phyloP scores from a whole-genome alignment of 2,888 invertebrate genomes.

The Thyatira batis region DNA sequence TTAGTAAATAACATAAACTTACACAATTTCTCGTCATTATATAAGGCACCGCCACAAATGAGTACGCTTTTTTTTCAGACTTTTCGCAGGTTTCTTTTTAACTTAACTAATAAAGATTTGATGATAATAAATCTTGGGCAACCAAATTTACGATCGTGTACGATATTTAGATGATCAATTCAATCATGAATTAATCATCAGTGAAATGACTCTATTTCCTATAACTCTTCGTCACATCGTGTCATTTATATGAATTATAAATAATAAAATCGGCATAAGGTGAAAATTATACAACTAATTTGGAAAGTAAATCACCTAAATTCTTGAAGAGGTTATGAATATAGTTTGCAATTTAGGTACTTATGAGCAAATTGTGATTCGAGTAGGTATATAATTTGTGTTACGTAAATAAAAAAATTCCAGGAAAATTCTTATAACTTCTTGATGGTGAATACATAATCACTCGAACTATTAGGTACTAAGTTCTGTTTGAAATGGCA shows the following conservation, averaged over 20 bases:
- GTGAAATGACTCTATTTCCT: background rate
- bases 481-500: conserved; percentile 6
- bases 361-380: no score
- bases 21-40: background rate
- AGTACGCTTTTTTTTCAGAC: background rate
- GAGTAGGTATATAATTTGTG: background rate
- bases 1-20: background rate
- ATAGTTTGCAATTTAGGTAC: background rate
- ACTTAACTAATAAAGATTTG: background rate
- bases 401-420: background rate
- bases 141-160: background rate
- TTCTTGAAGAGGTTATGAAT: background rate
- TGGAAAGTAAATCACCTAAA: background rate
- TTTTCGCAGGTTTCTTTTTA: background rate
- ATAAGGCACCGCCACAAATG: background rate
- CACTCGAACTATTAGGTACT: background rate
- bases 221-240: background rate
- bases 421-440: background rate
- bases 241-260: background rate
- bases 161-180: background rate
- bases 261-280: background rate
- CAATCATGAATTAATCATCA: background rate
- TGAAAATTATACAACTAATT: background rate
- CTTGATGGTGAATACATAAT: background rate
- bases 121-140: background rate